Percentiles rank a stretch among this genome's conserved stretches.
Evolutionary conservation across 2,797 vertebrate species (phyloP).

Genomic region (Austrolebias charrua): DNA sequence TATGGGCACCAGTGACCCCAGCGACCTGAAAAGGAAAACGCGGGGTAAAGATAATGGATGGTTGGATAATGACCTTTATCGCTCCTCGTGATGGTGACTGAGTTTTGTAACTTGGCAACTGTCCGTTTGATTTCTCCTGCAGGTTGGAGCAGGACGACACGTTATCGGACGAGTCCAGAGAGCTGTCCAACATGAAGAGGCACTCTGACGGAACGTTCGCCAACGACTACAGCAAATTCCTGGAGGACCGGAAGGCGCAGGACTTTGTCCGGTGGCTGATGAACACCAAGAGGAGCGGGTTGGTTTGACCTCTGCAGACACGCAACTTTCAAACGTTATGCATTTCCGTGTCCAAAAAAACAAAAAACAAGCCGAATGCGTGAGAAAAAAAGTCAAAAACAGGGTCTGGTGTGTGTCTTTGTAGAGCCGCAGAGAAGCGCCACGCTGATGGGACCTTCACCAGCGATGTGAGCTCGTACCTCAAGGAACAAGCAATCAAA

Average conservation of each 20-base stretch:
- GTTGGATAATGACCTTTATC: too few relatives aligned
- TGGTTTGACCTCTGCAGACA: slow-evolving; percentile 43
- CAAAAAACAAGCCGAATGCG: too few relatives aligned
- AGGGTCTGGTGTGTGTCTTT: slow-evolving; percentile 35
- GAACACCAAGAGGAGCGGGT: slow-evolving; percentile 94
- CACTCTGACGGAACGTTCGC: slow-evolving; percentile 98
- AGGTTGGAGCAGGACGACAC: slow-evolving; percentile 83
- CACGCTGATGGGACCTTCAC: slow-evolving; percentile 94
- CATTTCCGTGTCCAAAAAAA: neutral
- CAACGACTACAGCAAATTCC: slow-evolving; percentile 97
- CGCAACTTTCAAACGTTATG: too few relatives aligned
- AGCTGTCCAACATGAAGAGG: slow-evolving; percentile 84
- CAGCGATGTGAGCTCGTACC: slow-evolving; percentile 91
- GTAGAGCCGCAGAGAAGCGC: slow-evolving; percentile 83
- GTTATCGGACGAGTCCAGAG: slow-evolving; percentile 69
- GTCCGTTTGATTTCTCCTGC: slow-evolving; percentile 11
- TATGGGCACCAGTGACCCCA: too few relatives aligned
- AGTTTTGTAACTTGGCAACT: neutral
- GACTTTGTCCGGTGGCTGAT: slow-evolving; percentile 97
- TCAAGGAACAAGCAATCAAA: slow-evolving; percentile 91
- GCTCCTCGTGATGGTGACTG: too few relatives aligned
- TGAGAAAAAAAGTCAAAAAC: neutral
- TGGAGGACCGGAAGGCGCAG: slow-evolving; percentile 91
- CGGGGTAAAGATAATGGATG: too few relatives aligned
- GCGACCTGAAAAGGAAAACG: too few relatives aligned